Percentiles rank a stretch among this genome's conserved stretches.
phyloP scores from a whole-genome alignment of 2,113 vertebrate genomes.

The Bungarus multicinctus region DNA sequence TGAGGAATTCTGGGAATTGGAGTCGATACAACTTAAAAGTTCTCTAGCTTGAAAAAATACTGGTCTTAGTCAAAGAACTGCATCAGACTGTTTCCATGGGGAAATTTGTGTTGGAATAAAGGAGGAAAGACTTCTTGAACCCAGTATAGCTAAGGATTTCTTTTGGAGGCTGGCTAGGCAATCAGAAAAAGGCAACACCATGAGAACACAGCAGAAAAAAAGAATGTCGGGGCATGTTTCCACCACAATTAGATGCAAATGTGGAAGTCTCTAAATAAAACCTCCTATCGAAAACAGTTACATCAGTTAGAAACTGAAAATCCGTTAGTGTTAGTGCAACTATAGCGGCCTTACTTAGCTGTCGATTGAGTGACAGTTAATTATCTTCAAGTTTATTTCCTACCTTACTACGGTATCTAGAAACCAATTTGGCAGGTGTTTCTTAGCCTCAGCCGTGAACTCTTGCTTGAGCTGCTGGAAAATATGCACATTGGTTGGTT shows the following conservation, averaged over 20 bases:
- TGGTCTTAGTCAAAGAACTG: neutral
- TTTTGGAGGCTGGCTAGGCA: neutral
- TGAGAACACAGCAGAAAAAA: neutral
- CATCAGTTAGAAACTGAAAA: neutral
- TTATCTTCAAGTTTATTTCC: neutral
- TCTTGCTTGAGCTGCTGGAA: neutral
- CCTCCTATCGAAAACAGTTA: neutral
- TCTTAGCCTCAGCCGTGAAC: neutral
- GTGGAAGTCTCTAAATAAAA: neutral
- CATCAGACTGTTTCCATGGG: neutral
- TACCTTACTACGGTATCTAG: neutral
- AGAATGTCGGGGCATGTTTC: neutral
- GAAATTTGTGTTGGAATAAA: neutral
- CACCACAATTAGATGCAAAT: neutral
- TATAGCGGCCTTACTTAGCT: neutral
- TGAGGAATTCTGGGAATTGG: too few species aligned
- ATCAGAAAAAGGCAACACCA: neutral
- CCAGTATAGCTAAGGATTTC: neutral
- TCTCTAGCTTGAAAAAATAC: too few species aligned
- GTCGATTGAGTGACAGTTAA: neutral
- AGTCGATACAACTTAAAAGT: too few species aligned
- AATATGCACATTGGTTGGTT: neutral
- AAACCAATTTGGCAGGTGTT: neutral
- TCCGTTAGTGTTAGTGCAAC: too few species aligned
- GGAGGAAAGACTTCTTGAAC: neutral